Base-by-base conservation (phyloP, 2,888 invertebrate species). In the Drosophila macrospina region DNA sequence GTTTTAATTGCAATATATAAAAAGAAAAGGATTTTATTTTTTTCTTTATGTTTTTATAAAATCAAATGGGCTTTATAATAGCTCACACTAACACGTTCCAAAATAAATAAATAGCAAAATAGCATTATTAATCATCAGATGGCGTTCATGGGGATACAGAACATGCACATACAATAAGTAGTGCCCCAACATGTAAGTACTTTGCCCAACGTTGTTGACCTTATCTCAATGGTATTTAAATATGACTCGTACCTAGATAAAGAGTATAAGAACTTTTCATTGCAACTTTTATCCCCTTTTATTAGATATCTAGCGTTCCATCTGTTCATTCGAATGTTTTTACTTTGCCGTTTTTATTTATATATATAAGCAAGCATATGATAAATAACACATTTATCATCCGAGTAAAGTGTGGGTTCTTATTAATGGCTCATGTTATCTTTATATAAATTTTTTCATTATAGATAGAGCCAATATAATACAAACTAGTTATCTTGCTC, bases 371-470 rank as follows among this genome's bases (percentile, higher is more conserved):
- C 32, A 60, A 26, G 24, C n/a, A 26, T 39, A 39, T 32, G n/a
- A 28, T 15, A 8, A 47, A 51, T 10, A 51, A 32, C 20, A 10
- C 61, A 74, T 77, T 74, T 73, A 77, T 74, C 75, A 66, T 52
- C 15, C 20, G 48, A 26, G 24, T 39, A n/a, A 24, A 30, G 45
- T 47, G 44, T 37, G 47, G 24, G 13, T 28, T 5, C 51, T 59
- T 48, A 80, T 80, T 74, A 52, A 59, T 80, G 73, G 55, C 69
- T 56, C 44, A 75, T 64, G 56, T 36, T 59, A 73, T 77, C 74
- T 78, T 69, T 57, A 60, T 64, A 78, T 54, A 57, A 56, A 16
- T 45, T 45, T 41, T 41, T 52, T 63, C 26, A 50, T 30, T 54
- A 41, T 26, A 52, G 77, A 68, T 82, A 70, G 59, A 24, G 30